Base-by-base conservation (phyloP, 2,797 vertebrate species). In the Ctenopoma kingsleyae region DNA sequence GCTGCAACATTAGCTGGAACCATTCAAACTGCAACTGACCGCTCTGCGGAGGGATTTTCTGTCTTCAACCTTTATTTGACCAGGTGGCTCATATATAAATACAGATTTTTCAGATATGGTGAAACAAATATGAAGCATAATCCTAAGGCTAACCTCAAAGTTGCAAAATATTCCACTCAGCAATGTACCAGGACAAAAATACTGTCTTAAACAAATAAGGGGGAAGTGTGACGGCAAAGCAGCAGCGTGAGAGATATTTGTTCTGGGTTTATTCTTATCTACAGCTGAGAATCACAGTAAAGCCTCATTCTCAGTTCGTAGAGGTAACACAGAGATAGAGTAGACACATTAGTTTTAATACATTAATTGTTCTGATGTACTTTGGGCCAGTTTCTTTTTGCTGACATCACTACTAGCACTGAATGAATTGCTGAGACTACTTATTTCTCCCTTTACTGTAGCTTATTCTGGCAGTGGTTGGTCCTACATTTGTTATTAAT, bases 241-340 rank as follows among this genome's bases (percentile, higher is more conserved):
- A 55, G 27, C 16, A 22, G 13, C 0, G 8, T 7, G 19, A 63
- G 16, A 30, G 11, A 19, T 9, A 35, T 70, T 70, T 70, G 58
- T 49, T 79, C 49, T 74, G 68, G 40, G 48, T 55, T 77, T 54
- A 43, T 52, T 76, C 48, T 66, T 62, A 65, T 81, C 63, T 57
- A 59, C 25, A 36, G 52, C 30, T 40, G 51, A 38, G 54, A 54
- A 48, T 52, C 25, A 46, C 22, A 56, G 47, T 12, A 17, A 5
- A 63, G 30, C 23, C 19, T 23, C 32, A 17, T 9, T 20, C 23
- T 41, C 25, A 25, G 2, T 35, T 52, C 43, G 19, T 57, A 7
- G 36, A 51, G 22, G 49, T 55, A 36, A 58, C 25, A 49, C 25
- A 49, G 2, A 59, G 41, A 36, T 47, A 43, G 6, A 41, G 30